Percentiles rank a stretch among this genome's conserved stretches.
Conservation (phyloP, 2,113 vertebrate genomes). For the Percopsis transmontana region DNA sequence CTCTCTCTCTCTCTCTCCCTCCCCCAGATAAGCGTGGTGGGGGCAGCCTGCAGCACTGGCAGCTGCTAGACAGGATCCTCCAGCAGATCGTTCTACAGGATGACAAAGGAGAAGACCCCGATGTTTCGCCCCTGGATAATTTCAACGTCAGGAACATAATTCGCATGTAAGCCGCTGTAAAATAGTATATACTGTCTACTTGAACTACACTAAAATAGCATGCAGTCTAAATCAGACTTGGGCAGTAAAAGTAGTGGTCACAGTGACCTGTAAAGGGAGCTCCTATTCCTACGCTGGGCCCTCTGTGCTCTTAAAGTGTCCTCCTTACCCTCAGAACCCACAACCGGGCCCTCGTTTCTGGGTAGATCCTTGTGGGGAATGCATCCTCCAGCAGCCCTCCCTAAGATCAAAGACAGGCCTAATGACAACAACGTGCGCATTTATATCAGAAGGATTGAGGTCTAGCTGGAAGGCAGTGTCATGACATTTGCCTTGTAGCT, state of each 20-base stretch:
- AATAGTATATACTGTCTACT: not conserved
- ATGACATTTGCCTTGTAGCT: not conserved
- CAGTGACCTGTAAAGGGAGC: not conserved
- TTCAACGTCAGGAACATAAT: slow-evolving; percentile 97
- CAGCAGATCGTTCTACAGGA: slow-evolving; percentile 97
- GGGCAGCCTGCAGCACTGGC: slow-evolving; percentile 91
- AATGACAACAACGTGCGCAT: slow-evolving; percentile 5
- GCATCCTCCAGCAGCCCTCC: slow-evolving; percentile 11
- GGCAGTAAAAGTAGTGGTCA: not conserved
- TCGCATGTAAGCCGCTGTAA: slow-evolving; percentile 86
- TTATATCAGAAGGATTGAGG: not conserved
- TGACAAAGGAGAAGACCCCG: slow-evolving; percentile 91
- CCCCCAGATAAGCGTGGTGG: slow-evolving; percentile 87
- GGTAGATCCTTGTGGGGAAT: slow-evolving; percentile 7
- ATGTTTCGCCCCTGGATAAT: slow-evolving; percentile 89
- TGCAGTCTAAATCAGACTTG: not conserved
- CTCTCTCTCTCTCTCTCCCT: not conserved
- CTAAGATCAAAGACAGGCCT: slow-evolving; percentile 18
- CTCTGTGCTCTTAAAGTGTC: slow-evolving; percentile 3
- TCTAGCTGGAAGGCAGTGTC: not conserved
- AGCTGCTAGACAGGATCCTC: slow-evolving; percentile 93
- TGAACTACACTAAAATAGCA: not conserved
- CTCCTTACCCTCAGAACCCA: not conserved
- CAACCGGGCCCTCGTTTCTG: not conserved
- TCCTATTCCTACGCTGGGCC: not conserved